Evolutionary conservation across 1,140 invertebrate genomes (phyloP), one percentile per base, ranked within the genome.

Genomic region (Zelostemma sp.): DNA sequence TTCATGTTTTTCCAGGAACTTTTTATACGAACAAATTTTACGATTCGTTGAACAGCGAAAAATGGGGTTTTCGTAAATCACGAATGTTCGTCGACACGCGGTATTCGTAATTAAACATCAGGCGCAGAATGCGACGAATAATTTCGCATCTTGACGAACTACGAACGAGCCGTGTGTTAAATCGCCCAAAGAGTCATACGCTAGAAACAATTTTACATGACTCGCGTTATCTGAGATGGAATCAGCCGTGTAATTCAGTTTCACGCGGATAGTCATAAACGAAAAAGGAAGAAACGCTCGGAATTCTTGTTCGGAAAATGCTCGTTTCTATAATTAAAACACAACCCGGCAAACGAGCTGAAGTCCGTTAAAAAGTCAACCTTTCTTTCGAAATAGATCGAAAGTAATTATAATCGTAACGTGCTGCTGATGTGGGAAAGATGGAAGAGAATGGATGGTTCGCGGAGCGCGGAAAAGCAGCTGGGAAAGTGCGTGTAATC

Each of bases 151-250:
- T 38, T 14, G 35, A 1, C 35, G 12, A 38, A 46, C 3, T 47
- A 53, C 56, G 31, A 33, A 19, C 57, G 68, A 62, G 48, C 45
- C 56, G 56, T 48, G 53, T 51, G 68, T 54, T 65, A 65, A 71
- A 71, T 71, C 57, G 68, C 65, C 56, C 68, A 71, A 61, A 61
- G 63, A 70, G 65, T 69, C 56, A 61, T 61, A 59, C 57, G 53
- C 59, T 43, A 61, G 58, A 61, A 57, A 53, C 43, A 51, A 58
- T 56, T 55, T 56, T 31, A 47, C 59, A 51, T 63, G 68, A 71
- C 68, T 66, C 59, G 68, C 55, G 62, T 71, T 66, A 66, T 66
- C 62, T 55, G 68, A 63, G 50, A 71, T 71, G 62, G 63, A 71
- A 71, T 71, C 58, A 40, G 38, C 9, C 68, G 68, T 66, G 68